These are phyloP conservation scores for Perognathus longimembris DNA, from an alignment of 2,113 vertebrate species.

Conservation along the genomic window DNA sequence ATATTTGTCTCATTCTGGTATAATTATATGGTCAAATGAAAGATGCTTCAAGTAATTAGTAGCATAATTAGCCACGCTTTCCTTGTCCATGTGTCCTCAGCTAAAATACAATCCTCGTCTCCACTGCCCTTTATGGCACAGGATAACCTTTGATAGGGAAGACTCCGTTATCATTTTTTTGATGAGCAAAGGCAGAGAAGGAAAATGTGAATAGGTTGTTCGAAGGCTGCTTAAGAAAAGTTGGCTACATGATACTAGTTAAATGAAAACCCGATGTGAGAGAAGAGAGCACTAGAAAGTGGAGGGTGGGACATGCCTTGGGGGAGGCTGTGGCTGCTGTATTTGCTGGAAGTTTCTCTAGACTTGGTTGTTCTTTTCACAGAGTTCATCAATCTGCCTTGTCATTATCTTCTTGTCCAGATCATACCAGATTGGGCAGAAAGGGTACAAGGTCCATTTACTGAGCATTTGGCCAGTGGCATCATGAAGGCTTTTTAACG, in stretches of 20 bases:
- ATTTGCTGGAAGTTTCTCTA: neutral
- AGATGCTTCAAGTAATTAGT: conserved; percentile 84
- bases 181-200: conserved; percentile 74
- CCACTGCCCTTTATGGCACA: conserved; percentile 73
- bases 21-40: conserved; percentile 84
- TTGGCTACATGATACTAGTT: conserved; percentile 64
- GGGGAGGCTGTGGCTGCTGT: neutral
- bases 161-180: neutral
- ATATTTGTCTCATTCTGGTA: conserved; percentile 74
- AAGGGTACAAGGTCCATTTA: neutral
- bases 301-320: neutral
- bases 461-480: neutral
- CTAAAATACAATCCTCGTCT: conserved; percentile 80
- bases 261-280: conserved; percentile 69
- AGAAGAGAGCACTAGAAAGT: neutral
- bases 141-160: conserved; percentile 70
- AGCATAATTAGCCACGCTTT: conserved; percentile 82
- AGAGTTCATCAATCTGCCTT: conserved; percentile 45
- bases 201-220: conserved; percentile 61
- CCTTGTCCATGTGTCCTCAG: conserved; percentile 66
- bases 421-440: neutral
- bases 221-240: conserved; percentile 66
- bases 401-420: neutral
- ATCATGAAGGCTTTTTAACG: neutral
- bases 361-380: neutral